Conservation (phyloP, 64 coral and sea anemone genomes). For the Platygyra sinensis region DNA sequence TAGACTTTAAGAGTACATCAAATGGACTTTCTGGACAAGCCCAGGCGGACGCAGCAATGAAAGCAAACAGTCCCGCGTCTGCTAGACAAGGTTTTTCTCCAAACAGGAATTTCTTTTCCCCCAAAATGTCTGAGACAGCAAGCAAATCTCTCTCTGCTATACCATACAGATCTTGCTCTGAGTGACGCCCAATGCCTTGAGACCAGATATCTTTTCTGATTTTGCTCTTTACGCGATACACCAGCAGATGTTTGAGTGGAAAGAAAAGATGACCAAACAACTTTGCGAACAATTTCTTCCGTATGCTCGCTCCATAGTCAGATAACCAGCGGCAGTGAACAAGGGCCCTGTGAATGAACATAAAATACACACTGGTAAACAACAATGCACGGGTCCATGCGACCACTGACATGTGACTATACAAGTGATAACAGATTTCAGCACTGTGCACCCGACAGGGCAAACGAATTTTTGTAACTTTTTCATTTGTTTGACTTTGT, state of each 20-base stretch:
- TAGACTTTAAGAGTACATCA: conserved; percentile 14
- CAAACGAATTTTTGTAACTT: no score
- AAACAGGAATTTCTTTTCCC: conserved; percentile 66
- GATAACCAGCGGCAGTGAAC: conserved; percentile 30
- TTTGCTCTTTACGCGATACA: conserved; percentile 8
- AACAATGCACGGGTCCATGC: no score
- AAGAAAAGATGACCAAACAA: conserved; percentile 14
- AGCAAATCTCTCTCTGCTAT: conserved; percentile 63
- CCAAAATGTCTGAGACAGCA: conserved; percentile 52
- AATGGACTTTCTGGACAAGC: conserved; percentile 44
- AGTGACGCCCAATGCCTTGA: conserved; percentile 63
- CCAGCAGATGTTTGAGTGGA: conserved; percentile 24
- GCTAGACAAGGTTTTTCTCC: conserved; percentile 54
- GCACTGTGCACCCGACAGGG: no score
- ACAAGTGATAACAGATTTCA: no score
- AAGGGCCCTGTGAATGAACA: conserved; percentile 34
- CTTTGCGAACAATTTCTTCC: not conserved
- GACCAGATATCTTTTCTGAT: conserved; percentile 14
- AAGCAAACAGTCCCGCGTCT: conserved; percentile 67
- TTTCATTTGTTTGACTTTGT: no score
- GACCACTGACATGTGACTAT: no score
- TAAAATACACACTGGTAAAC: not conserved
- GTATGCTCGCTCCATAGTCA: not conserved
- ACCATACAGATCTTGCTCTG: conserved; percentile 62
- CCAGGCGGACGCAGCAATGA: conserved; percentile 21